A percentile compares a stretch with the other conserved stretches of the same genome.
These are phyloP conservation scores for Botia almorhae DNA, from an alignment of 2,797 vertebrate genomes.

Conservation along the genomic window DNA sequence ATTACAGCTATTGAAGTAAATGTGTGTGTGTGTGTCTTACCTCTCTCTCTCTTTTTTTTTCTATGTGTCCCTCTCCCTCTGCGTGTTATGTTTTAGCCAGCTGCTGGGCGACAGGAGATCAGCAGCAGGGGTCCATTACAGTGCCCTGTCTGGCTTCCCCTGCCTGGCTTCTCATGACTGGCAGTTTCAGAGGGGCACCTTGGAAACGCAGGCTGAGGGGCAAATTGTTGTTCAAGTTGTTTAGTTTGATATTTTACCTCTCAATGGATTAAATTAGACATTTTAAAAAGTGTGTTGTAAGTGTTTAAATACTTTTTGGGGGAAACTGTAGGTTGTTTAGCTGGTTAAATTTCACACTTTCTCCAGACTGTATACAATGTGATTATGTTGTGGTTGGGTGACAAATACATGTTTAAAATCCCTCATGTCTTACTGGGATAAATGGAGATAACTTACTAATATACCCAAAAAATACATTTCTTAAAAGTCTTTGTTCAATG, in stretches of 20 bases:
- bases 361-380: too few species aligned
- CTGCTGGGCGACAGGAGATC: constrained; percentile 46
- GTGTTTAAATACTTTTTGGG: not conserved
- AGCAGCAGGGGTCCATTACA: constrained; percentile 41
- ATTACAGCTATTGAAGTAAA: not conserved
- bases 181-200: constrained; percentile 60
- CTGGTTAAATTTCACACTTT: too few species aligned
- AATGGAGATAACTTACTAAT: too few species aligned
- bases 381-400: too few species aligned
- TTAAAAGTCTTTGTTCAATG: too few species aligned
- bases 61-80: not conserved
- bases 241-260: too few species aligned
- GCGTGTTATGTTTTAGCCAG: constrained; percentile 42
- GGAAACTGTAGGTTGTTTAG: too few species aligned
- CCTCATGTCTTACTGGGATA: too few species aligned
- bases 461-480: too few species aligned
- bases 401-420: too few species aligned
- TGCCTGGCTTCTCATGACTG: constrained; percentile 50
- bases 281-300: not conserved
- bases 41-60: not conserved
- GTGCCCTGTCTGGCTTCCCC: constrained; percentile 41
- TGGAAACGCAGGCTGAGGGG: constrained; percentile 61
- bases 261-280: too few species aligned
- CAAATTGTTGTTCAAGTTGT: constrained; percentile 47
- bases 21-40: not conserved